Evolutionary conservation across 2,113 vertebrate species (phyloP), one percentile per base, ranked within the genome.

Genomic region (Halcyon malimbica): DNA sequence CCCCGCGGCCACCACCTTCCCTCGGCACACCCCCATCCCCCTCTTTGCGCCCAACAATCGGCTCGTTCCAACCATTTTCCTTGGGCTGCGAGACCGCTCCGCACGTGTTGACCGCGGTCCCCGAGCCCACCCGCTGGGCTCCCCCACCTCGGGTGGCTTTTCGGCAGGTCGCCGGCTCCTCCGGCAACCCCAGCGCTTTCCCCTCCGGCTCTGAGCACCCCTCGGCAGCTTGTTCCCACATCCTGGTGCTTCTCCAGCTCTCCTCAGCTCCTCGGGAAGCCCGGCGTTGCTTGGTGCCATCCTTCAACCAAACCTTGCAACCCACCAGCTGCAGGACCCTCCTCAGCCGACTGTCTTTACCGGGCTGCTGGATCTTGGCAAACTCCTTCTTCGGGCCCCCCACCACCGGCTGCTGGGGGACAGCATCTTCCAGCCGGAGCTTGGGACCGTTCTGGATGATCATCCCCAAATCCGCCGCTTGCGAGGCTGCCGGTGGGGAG

Each of bases 21-120:
- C 46, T 24, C 1, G 8, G 50, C 73, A 59, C 37, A 0, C 14
- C 33, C 44, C 33, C 26, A 20, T 37, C 33, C 26, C 4, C 2
- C 2, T 17, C 57, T 71, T 64, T 3, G 4, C 5, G 1, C 31
- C 57, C 6, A 1, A 28, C 6, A 1, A 17, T 3, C 2, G 4
- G 25, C 57, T 79, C 50, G 18, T 59, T 35, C 74, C 41, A 3
- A 13, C 20, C 12, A 1, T 15, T 65, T 31, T 15, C 64, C 65
- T 23, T 2, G 5, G 13, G 21, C 10, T 1, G 12, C 2, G 26
- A 28, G 75, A 25, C 28, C 19, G 0, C 3, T 4, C 6, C 51
- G 51, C 0, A 3, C 42, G 14, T 1, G 3, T 23, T 23, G 42
- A 35, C 13, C 4, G 3, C 25, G 1, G 1, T 28, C 57, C 23